Conservation (phyloP, 2,113 vertebrate species). For the Pavo muticus region DNA sequence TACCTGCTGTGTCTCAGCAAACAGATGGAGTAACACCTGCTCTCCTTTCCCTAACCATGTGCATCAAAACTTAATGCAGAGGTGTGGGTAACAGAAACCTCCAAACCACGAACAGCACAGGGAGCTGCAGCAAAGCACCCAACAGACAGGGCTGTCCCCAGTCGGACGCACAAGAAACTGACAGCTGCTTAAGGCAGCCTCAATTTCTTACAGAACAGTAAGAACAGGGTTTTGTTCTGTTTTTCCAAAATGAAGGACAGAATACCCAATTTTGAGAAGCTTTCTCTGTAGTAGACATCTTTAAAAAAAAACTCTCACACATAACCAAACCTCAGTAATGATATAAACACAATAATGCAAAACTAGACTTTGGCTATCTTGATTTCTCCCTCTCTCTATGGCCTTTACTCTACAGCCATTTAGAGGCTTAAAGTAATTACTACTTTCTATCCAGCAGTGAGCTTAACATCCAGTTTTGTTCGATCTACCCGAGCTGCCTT, state of each 20-base stretch:
- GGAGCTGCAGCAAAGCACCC: not conserved
- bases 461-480: not conserved
- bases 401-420: not conserved
- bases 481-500: conserved; percentile 19
- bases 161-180: not conserved
- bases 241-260: not conserved
- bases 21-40: conserved; percentile 20
- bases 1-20: not conserved
- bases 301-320: not conserved
- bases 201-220: not conserved
- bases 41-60: not conserved
- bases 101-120: not conserved
- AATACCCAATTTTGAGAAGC: not conserved
- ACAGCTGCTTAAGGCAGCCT: not conserved
- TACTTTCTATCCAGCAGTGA: not conserved
- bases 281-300: not conserved
- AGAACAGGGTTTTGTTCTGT: not conserved
- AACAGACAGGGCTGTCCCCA: not conserved
- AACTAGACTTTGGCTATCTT: not conserved
- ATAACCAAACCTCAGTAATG: not conserved
- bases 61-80: not conserved
- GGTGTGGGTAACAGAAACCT: not conserved
- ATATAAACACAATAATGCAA: not conserved
- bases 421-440: conserved; percentile 36
- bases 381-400: conserved; percentile 35